Conservation (phyloP, 1,140 invertebrate species). For the Pseudomyrmex gracilis region DNA sequence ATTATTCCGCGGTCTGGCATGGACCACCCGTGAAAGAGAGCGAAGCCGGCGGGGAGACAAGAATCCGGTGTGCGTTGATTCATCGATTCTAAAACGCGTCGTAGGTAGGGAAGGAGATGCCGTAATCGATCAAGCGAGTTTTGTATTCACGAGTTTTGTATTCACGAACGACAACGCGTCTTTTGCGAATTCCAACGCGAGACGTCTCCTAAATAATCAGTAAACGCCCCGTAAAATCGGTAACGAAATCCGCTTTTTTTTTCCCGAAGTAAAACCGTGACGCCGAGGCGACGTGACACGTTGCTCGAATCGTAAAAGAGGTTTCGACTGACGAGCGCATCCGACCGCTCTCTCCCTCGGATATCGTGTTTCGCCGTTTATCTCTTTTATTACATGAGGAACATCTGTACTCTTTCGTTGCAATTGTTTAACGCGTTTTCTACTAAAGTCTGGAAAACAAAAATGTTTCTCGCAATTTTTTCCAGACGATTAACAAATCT, state of each 20-base stretch:
- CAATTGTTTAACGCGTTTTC: not conserved
- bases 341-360: conserved; percentile 8
- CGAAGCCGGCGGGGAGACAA: not conserved
- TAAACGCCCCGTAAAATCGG: conserved; percentile 44
- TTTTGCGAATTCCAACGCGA: not conserved
- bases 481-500: too few relatives aligned
- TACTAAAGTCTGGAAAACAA: not conserved
- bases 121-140: conserved; percentile 40
- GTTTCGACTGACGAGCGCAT: conserved; percentile 14
- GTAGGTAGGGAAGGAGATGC: conserved; percentile 10
- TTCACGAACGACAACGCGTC: not conserved
- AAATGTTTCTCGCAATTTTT: not conserved
- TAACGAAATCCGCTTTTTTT: conserved; percentile 11
- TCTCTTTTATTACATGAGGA: not conserved
- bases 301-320: conserved; percentile 45
- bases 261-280: not conserved
- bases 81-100: conserved; percentile 60
- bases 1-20: conserved; percentile 20
- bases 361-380: conserved; percentile 25
- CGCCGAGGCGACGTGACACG: not conserved
- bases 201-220: conserved; percentile 38
- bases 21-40: conserved; percentile 54
- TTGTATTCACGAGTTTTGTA: too few relatives aligned
- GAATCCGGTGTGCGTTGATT: conserved; percentile 29
- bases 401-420: not conserved